Percentiles rank a stretch among this genome's conserved stretches.
Conservation (phyloP, 1,140 invertebrate genomes). For the Trachymyrmex septentrionalis region DNA sequence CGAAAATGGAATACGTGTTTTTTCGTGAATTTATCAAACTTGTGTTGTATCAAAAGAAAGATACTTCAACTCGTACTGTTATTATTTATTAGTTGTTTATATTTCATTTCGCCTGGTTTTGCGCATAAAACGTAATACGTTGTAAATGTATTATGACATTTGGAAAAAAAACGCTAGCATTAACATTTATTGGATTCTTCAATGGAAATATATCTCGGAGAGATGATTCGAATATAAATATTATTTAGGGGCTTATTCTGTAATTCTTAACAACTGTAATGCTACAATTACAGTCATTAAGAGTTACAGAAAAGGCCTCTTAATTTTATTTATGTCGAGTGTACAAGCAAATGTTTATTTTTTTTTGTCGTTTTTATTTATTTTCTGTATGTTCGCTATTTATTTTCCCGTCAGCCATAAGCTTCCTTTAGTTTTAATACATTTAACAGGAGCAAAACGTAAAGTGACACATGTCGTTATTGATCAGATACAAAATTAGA, state of each 20-base stretch:
- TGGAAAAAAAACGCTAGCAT: background rate
- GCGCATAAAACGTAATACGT: background rate
- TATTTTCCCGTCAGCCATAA: background rate
- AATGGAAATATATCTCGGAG: background rate
- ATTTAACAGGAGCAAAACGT: slow-evolving; percentile 21
- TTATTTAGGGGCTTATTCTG: background rate
- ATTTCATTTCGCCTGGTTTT: background rate
- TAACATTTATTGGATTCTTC: background rate
- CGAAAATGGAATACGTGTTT: background rate
- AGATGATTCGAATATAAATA: background rate
- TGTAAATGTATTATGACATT: background rate
- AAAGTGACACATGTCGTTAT: slow-evolving; percentile 50
- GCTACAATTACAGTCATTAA: too few species aligned
- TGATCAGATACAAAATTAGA: slow-evolving; percentile 41
- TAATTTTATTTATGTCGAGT: background rate
- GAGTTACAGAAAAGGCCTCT: too few species aligned
- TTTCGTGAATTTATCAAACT: slow-evolving; percentile 16
- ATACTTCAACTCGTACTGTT: background rate
- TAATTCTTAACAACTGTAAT: too few species aligned
- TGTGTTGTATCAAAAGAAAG: background rate
- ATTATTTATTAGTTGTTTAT: background rate
- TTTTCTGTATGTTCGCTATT: background rate
- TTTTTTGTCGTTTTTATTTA: background rate
- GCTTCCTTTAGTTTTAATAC: background rate
- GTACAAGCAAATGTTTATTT: background rate